Evolutionary conservation across 30 jellyfish, hydroid and myxozoan species (phyloP).

Genomic region (Hydractinia echinata): DNA sequence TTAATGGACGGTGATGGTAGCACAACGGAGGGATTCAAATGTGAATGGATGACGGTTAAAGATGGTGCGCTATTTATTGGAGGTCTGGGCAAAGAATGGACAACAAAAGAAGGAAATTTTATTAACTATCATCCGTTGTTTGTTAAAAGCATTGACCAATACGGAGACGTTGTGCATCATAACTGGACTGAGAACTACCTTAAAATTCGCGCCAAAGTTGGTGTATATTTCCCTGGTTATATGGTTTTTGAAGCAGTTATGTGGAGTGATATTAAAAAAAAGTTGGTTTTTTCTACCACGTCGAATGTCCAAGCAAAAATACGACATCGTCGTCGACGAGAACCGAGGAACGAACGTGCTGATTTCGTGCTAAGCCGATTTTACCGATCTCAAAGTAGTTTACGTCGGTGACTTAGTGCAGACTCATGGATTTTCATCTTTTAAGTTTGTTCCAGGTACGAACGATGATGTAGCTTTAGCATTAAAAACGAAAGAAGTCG

Average conservation of each 20-base stretch:
- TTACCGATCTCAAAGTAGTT: conserved; percentile 58
- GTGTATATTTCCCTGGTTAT: conserved; percentile 80
- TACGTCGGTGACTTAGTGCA: conserved; percentile 65
- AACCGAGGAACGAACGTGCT: conserved; percentile 74
- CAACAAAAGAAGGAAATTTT: conserved; percentile 84
- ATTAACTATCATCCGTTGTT: conserved; percentile 74
- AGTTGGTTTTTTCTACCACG: conserved; percentile 98
- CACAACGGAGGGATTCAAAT: conserved; percentile 81
- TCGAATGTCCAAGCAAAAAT: conserved; percentile 68
- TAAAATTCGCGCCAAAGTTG: conserved; percentile 53
- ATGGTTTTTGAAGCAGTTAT: conserved; percentile 91
- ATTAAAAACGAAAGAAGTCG: conserved; percentile 67
- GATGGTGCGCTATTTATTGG: conserved; percentile 85
- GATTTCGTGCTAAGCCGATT: conserved; percentile 70
- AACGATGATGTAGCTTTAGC: conserved; percentile 67
- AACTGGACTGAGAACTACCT: conserved; percentile 75
- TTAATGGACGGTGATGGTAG: conserved; percentile 90
- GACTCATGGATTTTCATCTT: conserved; percentile 94
- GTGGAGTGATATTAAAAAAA: conserved; percentile 71
- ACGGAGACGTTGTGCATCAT: conserved; percentile 88
- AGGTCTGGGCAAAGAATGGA: conserved; percentile 98
- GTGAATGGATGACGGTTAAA: conserved; percentile 97
- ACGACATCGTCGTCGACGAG: conserved; percentile 83
- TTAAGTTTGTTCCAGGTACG: conserved; percentile 88
- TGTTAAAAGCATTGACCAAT: conserved; percentile 86